These are phyloP conservation scores for Mythimna albipuncta DNA, from an alignment of 2,888 invertebrate species.

Conservation along the genomic window DNA sequence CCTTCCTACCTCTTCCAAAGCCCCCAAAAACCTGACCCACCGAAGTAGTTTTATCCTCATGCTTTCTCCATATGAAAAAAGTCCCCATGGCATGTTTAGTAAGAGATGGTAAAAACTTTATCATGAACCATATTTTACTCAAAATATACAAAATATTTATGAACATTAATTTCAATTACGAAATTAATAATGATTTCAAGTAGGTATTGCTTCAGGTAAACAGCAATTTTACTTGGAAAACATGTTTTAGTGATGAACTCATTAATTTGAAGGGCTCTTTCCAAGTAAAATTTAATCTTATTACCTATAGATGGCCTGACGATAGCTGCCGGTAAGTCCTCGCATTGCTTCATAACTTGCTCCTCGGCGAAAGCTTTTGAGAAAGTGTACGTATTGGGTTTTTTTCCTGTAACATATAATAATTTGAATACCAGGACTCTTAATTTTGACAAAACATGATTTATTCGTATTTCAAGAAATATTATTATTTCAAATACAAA, in stretches of 20 bases:
- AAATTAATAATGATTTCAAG: neutral
- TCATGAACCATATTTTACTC: neutral
- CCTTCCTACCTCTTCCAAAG: too few relatives aligned
- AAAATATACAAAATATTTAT: neutral
- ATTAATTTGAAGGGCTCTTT: slow-evolving; percentile 10
- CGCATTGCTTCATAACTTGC: slow-evolving; percentile 48
- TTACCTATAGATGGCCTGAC: slow-evolving; percentile 63
- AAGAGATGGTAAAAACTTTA: too few relatives aligned
- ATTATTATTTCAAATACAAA: too few relatives aligned
- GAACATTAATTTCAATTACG: neutral
- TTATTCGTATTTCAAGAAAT: too few relatives aligned
- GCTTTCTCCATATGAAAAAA: too few relatives aligned
- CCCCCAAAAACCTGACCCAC: too few relatives aligned
- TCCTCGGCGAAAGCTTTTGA: slow-evolving; percentile 66
- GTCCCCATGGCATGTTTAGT: too few relatives aligned
- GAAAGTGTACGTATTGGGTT: slow-evolving; percentile 67
- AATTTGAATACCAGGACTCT: too few relatives aligned
- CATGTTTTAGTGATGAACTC: slow-evolving; percentile 14
- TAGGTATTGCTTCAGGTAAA: neutral
- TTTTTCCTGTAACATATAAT: slow-evolving; percentile 47
- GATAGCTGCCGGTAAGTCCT: slow-evolving; percentile 58
- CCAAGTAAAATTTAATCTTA: slow-evolving; percentile 20
- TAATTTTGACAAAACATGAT: too few relatives aligned
- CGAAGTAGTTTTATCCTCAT: neutral
- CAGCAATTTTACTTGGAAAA: neutral